These are phyloP conservation scores for Eustalomyia histrio DNA, from an alignment of 2,888 invertebrate genomes.

Conservation along the genomic window DNA sequence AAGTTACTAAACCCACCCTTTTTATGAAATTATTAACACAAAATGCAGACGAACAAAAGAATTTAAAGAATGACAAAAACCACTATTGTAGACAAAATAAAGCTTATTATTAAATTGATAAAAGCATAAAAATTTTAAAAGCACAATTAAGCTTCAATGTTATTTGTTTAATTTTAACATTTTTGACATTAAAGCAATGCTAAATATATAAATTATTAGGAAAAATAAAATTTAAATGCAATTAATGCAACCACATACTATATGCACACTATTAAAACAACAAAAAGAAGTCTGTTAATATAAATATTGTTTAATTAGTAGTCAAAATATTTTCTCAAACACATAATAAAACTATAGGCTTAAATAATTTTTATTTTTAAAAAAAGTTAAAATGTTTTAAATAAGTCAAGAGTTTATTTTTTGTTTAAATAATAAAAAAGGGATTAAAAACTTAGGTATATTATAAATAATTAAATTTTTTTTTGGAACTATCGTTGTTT, in stretches of 20 bases:
- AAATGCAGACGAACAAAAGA: conserved; percentile 37
- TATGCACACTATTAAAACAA: conserved; percentile 3
- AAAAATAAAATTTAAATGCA: conserved; percentile 28
- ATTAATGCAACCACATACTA: conserved; percentile 12
- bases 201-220: conserved; percentile 25
- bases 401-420: conserved; percentile 7
- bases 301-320: conserved; percentile 29
- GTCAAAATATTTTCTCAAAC: conserved; percentile 33
- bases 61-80: conserved; percentile 32
- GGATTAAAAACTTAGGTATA: conserved; percentile 4
- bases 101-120: conserved; percentile 12
- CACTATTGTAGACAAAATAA: conserved; percentile 33
- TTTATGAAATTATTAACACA: conserved; percentile 14
- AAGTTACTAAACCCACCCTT: conserved; percentile 68
- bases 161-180: conserved; percentile 17
- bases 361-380: background rate
- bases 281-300: conserved; percentile 37
- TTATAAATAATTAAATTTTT: conserved; percentile 48
- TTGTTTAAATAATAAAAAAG: conserved; percentile 19
- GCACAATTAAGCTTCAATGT: conserved; percentile 43
- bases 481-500: conserved; percentile 8
- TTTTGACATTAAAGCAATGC: conserved; percentile 42
- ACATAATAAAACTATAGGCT: conserved; percentile 10
- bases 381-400: background rate
- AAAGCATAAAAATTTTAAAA: conserved; percentile 34